These are phyloP conservation scores for Standfussiana lucernea DNA, from an alignment of 2,888 invertebrate species.

Conservation along the genomic window DNA sequence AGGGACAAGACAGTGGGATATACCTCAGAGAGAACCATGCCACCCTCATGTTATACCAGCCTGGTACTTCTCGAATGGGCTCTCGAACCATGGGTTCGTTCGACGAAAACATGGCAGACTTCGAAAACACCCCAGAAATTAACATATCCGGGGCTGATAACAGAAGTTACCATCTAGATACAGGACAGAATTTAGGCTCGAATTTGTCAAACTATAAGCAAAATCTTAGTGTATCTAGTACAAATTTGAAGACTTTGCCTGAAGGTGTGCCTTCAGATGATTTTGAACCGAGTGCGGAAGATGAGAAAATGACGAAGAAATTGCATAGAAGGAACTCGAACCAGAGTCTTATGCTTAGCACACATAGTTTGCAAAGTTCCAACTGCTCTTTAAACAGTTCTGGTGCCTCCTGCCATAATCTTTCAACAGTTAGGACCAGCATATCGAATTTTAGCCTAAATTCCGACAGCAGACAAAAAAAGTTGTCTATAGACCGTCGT, in stretches of 20 bases:
- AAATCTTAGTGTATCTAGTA: conserved; percentile 92
- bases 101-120: conserved; percentile 87
- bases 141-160: conserved; percentile 81
- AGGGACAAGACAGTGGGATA: conserved; percentile 88
- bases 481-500: conserved; percentile 94
- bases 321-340: conserved; percentile 91
- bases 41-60: conserved; percentile 88
- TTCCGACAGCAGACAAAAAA: conserved; percentile 87
- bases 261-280: conserved; percentile 93
- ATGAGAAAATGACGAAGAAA: conserved; percentile 86
- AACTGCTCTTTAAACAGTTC: conserved; percentile 87
- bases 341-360: conserved; percentile 91
- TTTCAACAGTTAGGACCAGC: conserved; percentile 85
- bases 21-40: conserved; percentile 88
- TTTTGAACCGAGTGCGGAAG: conserved; percentile 87
- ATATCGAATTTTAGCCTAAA: conserved; percentile 87
- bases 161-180: conserved; percentile 74
- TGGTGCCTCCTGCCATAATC: conserved; percentile 86
- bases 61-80: conserved; percentile 83
- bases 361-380: conserved; percentile 90
- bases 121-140: conserved; percentile 83
- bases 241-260: conserved; percentile 93
- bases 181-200: conserved; percentile 85
- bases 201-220: conserved; percentile 92
- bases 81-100: conserved; percentile 88